A percentile compares a stretch with the other conserved stretches of the same genome.
These are phyloP conservation scores for Erithacus rubecula DNA, from an alignment of 2,797 vertebrate species.

Conservation along the genomic window DNA sequence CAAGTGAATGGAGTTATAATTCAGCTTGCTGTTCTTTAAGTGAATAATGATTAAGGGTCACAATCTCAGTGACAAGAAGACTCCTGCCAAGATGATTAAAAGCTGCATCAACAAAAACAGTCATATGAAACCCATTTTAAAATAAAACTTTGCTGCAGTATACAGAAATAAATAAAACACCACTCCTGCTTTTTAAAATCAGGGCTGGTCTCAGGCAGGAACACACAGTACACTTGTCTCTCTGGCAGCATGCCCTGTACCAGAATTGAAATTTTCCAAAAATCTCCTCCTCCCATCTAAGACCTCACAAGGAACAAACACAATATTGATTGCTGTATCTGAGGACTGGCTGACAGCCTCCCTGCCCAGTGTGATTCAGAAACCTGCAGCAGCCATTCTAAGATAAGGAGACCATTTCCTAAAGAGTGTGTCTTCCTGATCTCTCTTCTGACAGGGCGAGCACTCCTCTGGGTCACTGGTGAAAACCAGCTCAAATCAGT, in stretches of 20 bases:
- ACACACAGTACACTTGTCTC: neutral
- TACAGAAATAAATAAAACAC: conserved; percentile 21
- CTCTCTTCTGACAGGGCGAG: neutral
- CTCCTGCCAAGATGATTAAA: neutral
- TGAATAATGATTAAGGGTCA: neutral
- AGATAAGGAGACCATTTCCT: neutral
- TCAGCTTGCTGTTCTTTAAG: neutral
- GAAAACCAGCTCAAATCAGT: neutral
- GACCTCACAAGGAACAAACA: neutral
- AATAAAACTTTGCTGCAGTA: neutral
- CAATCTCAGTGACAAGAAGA: neutral
- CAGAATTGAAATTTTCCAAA: conserved; percentile 17
- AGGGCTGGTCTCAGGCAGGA: conserved; percentile 17
- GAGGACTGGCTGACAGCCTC: neutral
- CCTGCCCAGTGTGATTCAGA: neutral
- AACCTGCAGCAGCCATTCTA: neutral
- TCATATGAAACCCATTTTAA: conserved; percentile 5
- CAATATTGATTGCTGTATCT: neutral
- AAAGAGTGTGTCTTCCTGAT: neutral
- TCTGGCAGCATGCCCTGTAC: conserved; percentile 26
- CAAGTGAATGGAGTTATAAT: neutral
- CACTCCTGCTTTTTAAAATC: conserved; percentile 20
- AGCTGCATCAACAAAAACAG: conserved; percentile 20
- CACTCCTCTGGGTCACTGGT: neutral
- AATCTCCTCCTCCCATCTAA: neutral